phyloP scores from a whole-genome alignment of 53 echinoderm and acorn worm species.

The Crossaster papposus region DNA sequence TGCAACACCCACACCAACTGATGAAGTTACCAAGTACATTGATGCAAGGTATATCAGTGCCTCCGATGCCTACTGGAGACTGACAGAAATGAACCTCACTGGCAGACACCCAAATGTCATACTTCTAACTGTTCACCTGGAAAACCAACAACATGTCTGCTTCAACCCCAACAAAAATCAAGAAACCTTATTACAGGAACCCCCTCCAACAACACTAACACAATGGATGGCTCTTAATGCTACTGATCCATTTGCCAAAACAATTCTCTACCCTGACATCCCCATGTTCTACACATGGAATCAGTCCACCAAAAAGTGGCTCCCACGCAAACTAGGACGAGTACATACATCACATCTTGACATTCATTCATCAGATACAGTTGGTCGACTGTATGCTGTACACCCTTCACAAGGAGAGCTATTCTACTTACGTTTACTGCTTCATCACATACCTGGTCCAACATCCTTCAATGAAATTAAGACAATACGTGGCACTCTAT shows the following conservation, averaged over 20 bases:
- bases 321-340: too few species aligned
- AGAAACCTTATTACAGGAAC: neutral
- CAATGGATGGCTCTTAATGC: too few species aligned
- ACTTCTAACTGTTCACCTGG: conserved; percentile 16
- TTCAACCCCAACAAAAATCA: conserved; percentile 15
- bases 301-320: too few species aligned
- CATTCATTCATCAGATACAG: conserved; percentile 2
- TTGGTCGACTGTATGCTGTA: conserved; percentile 43
- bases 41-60: conserved; percentile 35
- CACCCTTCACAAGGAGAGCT: conserved; percentile 47
- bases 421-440: conserved; percentile 39
- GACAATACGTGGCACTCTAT: too few species aligned
- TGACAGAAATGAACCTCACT: conserved; percentile 2
- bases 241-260: too few species aligned
- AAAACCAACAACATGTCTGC: conserved; percentile 22
- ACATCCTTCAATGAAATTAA: neutral
- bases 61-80: conserved; percentile 23
- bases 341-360: neutral
- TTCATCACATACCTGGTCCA: conserved; percentile 43
- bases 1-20: neutral
- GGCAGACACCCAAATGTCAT: neutral
- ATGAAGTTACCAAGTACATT: conserved; percentile 32
- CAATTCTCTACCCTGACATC: too few species aligned
- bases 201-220: conserved; percentile 12
- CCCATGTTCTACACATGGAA: too few species aligned